Evolutionary conservation across 2,797 vertebrate genomes (phyloP), one percentile per base, ranked within the genome.

Genomic region (Gobio occitaniae): DNA sequence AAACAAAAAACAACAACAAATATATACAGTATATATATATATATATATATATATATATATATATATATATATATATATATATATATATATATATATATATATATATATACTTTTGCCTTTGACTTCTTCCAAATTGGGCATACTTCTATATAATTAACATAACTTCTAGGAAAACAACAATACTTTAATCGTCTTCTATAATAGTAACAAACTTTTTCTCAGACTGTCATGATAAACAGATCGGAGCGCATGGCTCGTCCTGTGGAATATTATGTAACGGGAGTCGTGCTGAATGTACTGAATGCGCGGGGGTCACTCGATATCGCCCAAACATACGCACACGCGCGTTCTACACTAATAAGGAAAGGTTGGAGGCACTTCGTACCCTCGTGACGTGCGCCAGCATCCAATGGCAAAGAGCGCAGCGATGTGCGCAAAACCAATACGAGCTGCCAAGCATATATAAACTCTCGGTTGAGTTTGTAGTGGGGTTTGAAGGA

Each of bases 351-450:
- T 70, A 78, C 76, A 84, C 88, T 88, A 90, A 89, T 87, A 90
- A 85, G 89, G 90, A 84, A 85, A 87, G 78, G 77, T 86, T 84
- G 69, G 78, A 84, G 70, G 74, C 82, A 89, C 88, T 88, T 80
- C 83, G 74, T 21, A 87, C 76, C 65, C 75, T 25, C 8, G 82
- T 95, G 94, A 96, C 94, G 95, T 87, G 44, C 63, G 72, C 63
- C 52, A 10, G 17, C 54, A 79, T 80, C 94, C 94, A 95, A 94
- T 95, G 85, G 83, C 21, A 78, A n/a, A 44, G 69, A 41, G 36
- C 72, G 77, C 38, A 80, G 81, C 79, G 84, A 70, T 56, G 81
- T 47, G 72, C 74, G 59, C 36, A 65, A 84, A 44, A 80, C 91
- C 91, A 92, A 91, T 82, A 89, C 79, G 72, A 15, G 44, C 72